phyloP scores from a whole-genome alignment of 1,140 invertebrate species.

The Cotesia vestalis region DNA sequence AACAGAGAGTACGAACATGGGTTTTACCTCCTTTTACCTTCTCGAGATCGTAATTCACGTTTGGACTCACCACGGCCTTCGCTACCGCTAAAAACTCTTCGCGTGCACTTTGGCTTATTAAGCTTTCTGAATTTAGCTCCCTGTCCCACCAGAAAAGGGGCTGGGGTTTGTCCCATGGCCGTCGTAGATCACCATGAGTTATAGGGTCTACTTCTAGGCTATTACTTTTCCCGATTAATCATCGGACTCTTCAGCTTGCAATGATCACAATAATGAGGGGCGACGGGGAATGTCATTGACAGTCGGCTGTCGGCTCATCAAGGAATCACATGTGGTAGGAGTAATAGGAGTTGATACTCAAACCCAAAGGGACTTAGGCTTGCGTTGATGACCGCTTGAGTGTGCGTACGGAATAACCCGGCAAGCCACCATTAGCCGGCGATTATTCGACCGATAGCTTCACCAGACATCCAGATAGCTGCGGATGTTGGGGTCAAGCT shows the following conservation, averaged over 20 bases:
- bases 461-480: slow-evolving; percentile 22
- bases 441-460: slow-evolving; percentile 45
- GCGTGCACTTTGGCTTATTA: slow-evolving; percentile 44
- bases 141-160: no score
- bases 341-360: no score
- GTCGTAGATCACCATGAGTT: slow-evolving; percentile 53
- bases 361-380: no score
- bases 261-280: neutral
- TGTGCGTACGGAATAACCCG: slow-evolving; percentile 10
- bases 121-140: neutral
- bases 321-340: slow-evolving; percentile 13
- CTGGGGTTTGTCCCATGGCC: slow-evolving; percentile 42
- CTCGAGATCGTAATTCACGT: neutral
- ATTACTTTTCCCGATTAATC: no score
- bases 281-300: no score
- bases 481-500: slow-evolving; percentile 34
- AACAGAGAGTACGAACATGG: neutral
- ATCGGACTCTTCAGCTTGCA: neutral
- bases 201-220: slow-evolving; percentile 17
- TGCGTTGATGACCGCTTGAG: neutral
- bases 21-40: slow-evolving; percentile 19
- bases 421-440: slow-evolving; percentile 44
- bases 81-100: slow-evolving; percentile 29
- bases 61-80: neutral
- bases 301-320: neutral